Evolutionary conservation across 1,140 invertebrate genomes (phyloP), one percentile per base, ranked within the genome.

Genomic region (Drosophila repletoides): DNA sequence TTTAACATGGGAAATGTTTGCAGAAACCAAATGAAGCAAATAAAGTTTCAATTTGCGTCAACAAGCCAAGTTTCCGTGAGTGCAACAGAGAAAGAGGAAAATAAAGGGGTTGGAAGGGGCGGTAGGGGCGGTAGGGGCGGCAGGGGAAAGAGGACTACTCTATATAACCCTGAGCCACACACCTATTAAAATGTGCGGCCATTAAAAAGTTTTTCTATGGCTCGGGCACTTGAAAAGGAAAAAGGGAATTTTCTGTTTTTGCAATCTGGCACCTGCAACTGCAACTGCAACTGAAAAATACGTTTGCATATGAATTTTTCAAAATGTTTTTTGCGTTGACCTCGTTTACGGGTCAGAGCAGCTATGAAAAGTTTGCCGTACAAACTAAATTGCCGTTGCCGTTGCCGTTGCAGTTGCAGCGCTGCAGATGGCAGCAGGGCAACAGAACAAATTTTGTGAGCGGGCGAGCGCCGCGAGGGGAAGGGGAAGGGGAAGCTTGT

Each of bases 231-330:
- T 61, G 65, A 61, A 56, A 61, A 31, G 38, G 59, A 58, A 61
- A 56, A 61, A 31, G 38, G 59, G 75, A 53, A 76, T 75, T 63
- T 74, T 70, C 59, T 70, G 69, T 75, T 80, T 84, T 76, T 81
- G 77, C 77, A 70, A 83, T 79, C 77, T 84, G 77, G 72, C 34
- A 60, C 66, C 59, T 58, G 68, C 64, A 55, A 15, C 46, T 51
- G 66, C 56, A 72, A 74, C 63, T 77, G 76, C 80, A 84, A 71
- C 79, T 83, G 79, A 48, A 74, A 76, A 84, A 84, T 84, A 84
- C 79, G 79, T 84, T 84, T 84, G 79, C 79, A 79, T 84, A 84
- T 84, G 79, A 84, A 84, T 84, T 86, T 84, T 84, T 84, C 80
- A 84, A 84, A 84, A 84, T 84, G 79, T 79, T 84, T 84, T 81